These are phyloP conservation scores for Allophyes oxyacanthae DNA, from an alignment of 2,888 invertebrate species.

Conservation along the genomic window DNA sequence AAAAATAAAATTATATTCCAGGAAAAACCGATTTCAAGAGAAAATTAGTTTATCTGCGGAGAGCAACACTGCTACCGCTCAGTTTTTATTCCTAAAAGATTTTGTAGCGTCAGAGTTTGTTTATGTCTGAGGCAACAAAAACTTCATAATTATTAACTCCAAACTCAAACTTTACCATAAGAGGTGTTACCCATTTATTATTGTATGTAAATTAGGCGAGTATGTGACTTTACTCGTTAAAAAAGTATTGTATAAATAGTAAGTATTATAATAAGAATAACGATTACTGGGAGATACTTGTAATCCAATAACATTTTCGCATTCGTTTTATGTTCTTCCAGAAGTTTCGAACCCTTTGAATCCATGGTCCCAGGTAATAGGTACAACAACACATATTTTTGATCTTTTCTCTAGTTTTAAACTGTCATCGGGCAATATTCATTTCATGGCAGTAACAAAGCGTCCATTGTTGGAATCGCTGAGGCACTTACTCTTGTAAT, in stretches of 20 bases:
- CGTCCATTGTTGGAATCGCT: constrained; percentile 51
- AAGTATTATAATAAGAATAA: no score
- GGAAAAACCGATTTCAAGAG: constrained; percentile 6
- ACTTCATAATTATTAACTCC: constrained; percentile 7
- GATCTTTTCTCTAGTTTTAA: constrained; percentile 29
- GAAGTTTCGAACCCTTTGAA: constrained; percentile 1
- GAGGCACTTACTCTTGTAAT: constrained; percentile 54
- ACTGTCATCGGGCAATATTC: constrained; percentile 35
- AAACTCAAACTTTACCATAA: not conserved
- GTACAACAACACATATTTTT: constrained; percentile 19
- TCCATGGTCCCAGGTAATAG: not conserved
- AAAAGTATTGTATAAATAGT: no score
- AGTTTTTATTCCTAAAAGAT: constrained; percentile 16
- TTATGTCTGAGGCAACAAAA: constrained; percentile 14
- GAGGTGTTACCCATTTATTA: no score
- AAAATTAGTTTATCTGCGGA: constrained; percentile 2
- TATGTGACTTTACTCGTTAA: no score
- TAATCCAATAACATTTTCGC: not conserved
- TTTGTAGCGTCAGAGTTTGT: constrained; percentile 4
- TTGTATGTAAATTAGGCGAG: no score
- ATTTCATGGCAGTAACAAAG: constrained; percentile 51
- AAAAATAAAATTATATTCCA: not conserved
- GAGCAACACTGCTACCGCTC: constrained; percentile 2
- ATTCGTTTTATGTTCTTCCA: not conserved
- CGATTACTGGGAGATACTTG: no score